Conservation (phyloP, 2,797 vertebrate genomes). For the Phataginus tetradactyla region DNA sequence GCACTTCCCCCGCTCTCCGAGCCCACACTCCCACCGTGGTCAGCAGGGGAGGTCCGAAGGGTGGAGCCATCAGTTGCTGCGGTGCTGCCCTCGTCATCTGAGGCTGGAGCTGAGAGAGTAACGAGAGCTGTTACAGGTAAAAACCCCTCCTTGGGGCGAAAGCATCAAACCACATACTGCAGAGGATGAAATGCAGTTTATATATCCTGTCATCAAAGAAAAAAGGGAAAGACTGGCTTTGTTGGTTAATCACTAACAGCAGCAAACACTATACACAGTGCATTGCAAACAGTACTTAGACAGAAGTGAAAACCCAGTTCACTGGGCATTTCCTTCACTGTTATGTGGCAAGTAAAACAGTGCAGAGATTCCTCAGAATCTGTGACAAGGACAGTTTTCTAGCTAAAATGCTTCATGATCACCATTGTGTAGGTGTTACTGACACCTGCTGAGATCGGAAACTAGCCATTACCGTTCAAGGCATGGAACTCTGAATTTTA, state of each 20-base stretch:
- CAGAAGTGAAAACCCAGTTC: constrained; percentile 68
- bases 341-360: neutral
- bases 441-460: constrained; percentile 64
- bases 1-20: constrained; percentile 99
- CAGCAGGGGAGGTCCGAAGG: constrained; percentile 97
- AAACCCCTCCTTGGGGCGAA: constrained; percentile 87
- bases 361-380: constrained; percentile 36
- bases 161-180: constrained; percentile 66
- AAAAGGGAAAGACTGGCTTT: constrained; percentile 58
- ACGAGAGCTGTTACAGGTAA: constrained; percentile 98
- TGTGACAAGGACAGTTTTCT: constrained; percentile 27
- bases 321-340: constrained; percentile 71
- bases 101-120: constrained; percentile 99
- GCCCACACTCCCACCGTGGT: constrained; percentile 98
- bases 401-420: constrained; percentile 26
- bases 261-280: constrained; percentile 53
- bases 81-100: constrained; percentile 99
- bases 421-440: constrained; percentile 57
- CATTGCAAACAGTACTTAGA: constrained; percentile 51
- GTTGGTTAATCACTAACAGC: constrained; percentile 33
- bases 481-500: constrained; percentile 48
- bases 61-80: constrained; percentile 99
- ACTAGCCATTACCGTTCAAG: constrained; percentile 46
- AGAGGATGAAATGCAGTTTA: constrained; percentile 61
- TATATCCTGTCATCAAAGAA: constrained; percentile 37